These are phyloP conservation scores for Prietella phreatophila DNA, from an alignment of 2,113 vertebrate genomes.

Conservation along the genomic window DNA sequence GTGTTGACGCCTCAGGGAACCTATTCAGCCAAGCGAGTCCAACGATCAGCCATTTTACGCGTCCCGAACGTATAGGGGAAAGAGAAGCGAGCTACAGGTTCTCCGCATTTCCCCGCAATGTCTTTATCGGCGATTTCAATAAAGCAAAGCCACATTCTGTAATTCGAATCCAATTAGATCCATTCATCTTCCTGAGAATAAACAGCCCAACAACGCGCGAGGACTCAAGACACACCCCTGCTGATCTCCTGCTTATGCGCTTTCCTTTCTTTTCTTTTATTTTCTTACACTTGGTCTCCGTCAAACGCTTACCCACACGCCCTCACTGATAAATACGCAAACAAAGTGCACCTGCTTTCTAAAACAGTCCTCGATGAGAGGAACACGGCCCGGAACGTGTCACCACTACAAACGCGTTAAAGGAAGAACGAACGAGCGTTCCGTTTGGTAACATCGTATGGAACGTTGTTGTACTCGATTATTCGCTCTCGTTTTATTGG, in stretches of 20 bases:
- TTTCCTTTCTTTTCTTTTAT: not conserved
- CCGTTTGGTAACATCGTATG: not conserved
- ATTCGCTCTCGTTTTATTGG: not conserved
- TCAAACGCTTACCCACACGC: slow-evolving; percentile 38
- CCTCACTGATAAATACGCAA: not conserved
- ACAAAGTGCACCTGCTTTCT: not conserved
- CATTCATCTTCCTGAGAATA: slow-evolving; percentile 62
- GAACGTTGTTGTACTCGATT: not conserved
- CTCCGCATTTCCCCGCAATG: slow-evolving; percentile 63
- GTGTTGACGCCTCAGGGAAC: slow-evolving; percentile 55
- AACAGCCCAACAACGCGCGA: slow-evolving; percentile 49
- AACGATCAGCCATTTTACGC: slow-evolving; percentile 65
- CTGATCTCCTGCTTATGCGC: slow-evolving; percentile 35
- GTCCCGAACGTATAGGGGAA: slow-evolving; percentile 57
- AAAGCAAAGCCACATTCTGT: slow-evolving; percentile 68
- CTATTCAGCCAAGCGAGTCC: slow-evolving; percentile 59
- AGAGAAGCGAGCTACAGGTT: slow-evolving; percentile 67
- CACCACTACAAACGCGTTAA: not conserved
- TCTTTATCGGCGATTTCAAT: slow-evolving; percentile 69
- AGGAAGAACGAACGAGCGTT: not conserved
- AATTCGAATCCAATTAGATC: slow-evolving; percentile 69
- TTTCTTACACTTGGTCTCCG: not conserved
- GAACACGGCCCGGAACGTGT: not conserved
- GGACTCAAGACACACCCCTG: slow-evolving; percentile 48
- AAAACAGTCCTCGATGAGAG: not conserved